Evolutionary conservation across 2,797 vertebrate species (phyloP), one percentile per base, ranked within the genome.

Genomic region (Okamejei kenojei): DNA sequence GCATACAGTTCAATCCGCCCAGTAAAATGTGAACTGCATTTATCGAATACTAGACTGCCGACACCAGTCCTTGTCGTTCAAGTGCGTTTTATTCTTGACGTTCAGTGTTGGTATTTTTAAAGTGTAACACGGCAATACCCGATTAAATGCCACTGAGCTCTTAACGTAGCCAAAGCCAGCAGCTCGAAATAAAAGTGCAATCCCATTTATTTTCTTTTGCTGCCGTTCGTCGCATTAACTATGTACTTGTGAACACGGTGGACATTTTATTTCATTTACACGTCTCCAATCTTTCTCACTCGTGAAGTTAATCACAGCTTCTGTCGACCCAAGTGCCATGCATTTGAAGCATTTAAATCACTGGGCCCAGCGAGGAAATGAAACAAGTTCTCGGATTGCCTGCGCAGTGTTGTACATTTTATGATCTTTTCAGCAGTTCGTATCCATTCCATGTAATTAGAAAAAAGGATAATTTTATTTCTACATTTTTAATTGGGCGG

Each of bases 321-420:
- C 90, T 92, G 90, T 38, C 23, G 26, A 76, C 38, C 54, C 71
- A 92, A 54, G 38, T 73, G 35, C 45, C 38, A 91, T 91, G 68
- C 35, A 74, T 26, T 58, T 74, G 65, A 76, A 19, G 26, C 68
- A 92, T 76, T 54, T 76, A 92, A 92, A 76, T 76, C 71, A 92
- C 9, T 13, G 68, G 29, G 73, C 71, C 7, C 73, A 76, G 90
- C 38, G 45, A n/a, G 90, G 90, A 92, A 92, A 92, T 92, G 71
- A 92, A 76, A 92, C 90, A 74, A 29, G 71, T 92, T 92, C 90
- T 92, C 73, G 58, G 26, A 38, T 92, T 92, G 90, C 90, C 23
- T 58, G 38, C 17, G 71, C 68, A 73, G 32, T 90, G n/a, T 63
- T 71, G 17, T 54, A 91, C 71, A 74, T 92, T 76, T 73, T 54